phyloP scores from a whole-genome alignment of 2,113 vertebrate genomes.

The rabbit (Oryctolagus cuniculus) region mOryCun1.1 NC_091448.1:60118501-60119000 shows the following conservation, averaged over 20 bases:
- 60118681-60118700: neutral
- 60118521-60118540: neutral
- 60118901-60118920: neutral
- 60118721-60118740: neutral
- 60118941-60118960: neutral
- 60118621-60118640: neutral
- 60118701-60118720: neutral
- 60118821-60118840: slow-evolving; percentile 49
- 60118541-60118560: neutral
- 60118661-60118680: neutral
- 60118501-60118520: neutral
- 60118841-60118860: neutral
- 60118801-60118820: slow-evolving; percentile 1
- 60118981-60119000: neutral
- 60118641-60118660: fast-evolving
- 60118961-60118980: neutral
- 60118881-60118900: neutral
- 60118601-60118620: neutral
- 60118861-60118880: neutral
- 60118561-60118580: neutral
- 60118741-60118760: neutral
- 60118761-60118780: neutral
- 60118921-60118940: neutral
- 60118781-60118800: neutral
- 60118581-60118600: neutral